Conservation (phyloP, 2,113 vertebrate genomes). For the Zootoca vivipara region DNA sequence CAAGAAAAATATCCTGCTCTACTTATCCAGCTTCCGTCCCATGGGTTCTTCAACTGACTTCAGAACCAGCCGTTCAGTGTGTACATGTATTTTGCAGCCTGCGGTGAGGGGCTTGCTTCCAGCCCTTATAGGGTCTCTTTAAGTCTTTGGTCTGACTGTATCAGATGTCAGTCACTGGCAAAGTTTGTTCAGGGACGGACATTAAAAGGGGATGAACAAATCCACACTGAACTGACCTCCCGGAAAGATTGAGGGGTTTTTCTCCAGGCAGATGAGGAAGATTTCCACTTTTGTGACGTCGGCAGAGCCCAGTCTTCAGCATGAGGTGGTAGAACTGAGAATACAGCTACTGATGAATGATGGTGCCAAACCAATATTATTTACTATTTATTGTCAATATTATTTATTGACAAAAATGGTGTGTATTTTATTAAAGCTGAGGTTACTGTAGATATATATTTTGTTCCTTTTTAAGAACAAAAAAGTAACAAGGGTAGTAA, state of each 20-base stretch:
- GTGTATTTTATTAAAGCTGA: neutral
- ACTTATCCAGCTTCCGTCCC: conserved; percentile 5
- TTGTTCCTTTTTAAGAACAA: neutral
- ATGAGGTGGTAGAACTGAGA: neutral
- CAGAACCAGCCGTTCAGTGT: neutral
- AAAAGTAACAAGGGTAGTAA: neutral
- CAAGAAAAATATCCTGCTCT: neutral
- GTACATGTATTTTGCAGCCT: neutral
- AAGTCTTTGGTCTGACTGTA: neutral
- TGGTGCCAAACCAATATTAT: neutral
- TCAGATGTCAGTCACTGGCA: neutral
- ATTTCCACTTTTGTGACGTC: neutral
- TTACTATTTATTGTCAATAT: too few species aligned
- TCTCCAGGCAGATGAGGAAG: neutral
- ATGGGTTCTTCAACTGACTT: neutral
- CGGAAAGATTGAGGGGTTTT: neutral
- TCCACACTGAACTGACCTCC: neutral
- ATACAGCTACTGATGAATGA: neutral
- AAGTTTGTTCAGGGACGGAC: neutral
- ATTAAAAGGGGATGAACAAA: neutral
- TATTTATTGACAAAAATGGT: neutral
- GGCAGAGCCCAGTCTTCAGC: neutral
- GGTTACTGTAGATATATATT: neutral
- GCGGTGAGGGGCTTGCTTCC: neutral
- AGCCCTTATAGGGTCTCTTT: neutral